A percentile compares a stretch with the other conserved stretches of the same genome.
phyloP scores from a whole-genome alignment of 2,888 invertebrate genomes.

The Limnephilus marmoratus region DNA sequence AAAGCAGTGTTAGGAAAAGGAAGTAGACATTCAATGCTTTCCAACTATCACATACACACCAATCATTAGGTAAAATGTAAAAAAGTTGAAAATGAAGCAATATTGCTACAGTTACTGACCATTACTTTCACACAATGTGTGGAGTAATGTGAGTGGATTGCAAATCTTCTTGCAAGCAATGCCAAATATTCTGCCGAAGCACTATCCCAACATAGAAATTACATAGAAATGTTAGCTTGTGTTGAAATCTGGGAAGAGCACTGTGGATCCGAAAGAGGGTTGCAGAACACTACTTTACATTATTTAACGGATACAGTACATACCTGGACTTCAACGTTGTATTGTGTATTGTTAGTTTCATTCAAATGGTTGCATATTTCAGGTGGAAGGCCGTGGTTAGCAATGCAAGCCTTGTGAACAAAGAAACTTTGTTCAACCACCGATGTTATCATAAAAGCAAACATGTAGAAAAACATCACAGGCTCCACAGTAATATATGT shows the following conservation, averaged over 20 bases:
- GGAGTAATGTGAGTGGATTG: background rate
- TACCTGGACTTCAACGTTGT: slow-evolving; percentile 85
- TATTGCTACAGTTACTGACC: background rate
- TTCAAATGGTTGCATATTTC: slow-evolving; percentile 83
- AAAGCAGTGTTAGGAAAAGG: background rate
- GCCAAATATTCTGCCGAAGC: background rate
- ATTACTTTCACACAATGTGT: background rate
- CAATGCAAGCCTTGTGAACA: slow-evolving; percentile 85
- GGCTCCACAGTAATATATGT: slow-evolving; percentile 88
- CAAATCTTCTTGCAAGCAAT: background rate
- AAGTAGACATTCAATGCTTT: background rate
- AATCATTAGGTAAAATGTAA: background rate
- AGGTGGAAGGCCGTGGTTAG: slow-evolving; percentile 83
- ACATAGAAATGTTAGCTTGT: background rate
- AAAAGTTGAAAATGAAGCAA: background rate
- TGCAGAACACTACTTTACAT: background rate
- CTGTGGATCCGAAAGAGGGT: background rate
- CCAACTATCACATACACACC: background rate
- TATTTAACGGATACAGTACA: background rate
- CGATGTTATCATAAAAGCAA: slow-evolving; percentile 89
- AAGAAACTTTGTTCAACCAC: slow-evolving; percentile 90
- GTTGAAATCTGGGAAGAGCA: background rate
- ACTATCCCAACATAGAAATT: background rate
- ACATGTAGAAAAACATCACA: slow-evolving; percentile 91
- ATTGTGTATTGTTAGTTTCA: slow-evolving; percentile 76